Base-by-base conservation (phyloP, 2,797 vertebrate species). In the Thaleichthys pacificus region DNA sequence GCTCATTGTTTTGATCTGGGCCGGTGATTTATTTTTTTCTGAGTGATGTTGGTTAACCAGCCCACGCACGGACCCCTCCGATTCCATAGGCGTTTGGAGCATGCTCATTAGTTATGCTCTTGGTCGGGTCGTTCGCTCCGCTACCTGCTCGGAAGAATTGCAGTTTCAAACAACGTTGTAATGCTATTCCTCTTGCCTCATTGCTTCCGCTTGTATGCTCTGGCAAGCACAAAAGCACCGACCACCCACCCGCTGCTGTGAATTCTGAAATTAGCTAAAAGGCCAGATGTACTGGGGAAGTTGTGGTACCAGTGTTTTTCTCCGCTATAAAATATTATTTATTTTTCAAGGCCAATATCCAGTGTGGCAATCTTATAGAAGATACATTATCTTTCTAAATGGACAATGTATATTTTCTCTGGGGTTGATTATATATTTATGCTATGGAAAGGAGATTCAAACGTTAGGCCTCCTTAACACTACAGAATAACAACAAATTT, bases 171-270 rank as follows among this genome's bases (percentile, higher is more conserved):
- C 84, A 81, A 78, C 77, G 73, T 78, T 79, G 60, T 87, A 83
- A 90, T 88, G 85, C 80, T 87, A 84, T 90, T 88, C 79, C 51
- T 7, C 76, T 70, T 81, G 87, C 82, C 85, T 90, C 87, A 88
- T 87, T 91, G 85, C 76, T 82, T 86, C 77, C 19, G 74, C 77
- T 77, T 56, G 80, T 82, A 82, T 62, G 87, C 87, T 88, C 71
- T 14, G 28, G 77, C 21, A 42, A 88, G 85, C 86, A 81, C 79
- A 72, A 87, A 88, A 86, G 76, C 82, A 83, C 84, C 80, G 83
- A 65, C 71, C 75, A 78, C 78, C 17, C 42, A 47, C 42, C 42
- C 42, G 42, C 42, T 47, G 42, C 70, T 71, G 72, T 76, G 79
- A 81, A 82, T 80, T 78, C 64, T 73, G 63, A 74, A 85, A 87